Evolutionary conservation across 2,797 vertebrate species (phyloP).

Genomic region (Gadopsis bispinosus): DNA sequence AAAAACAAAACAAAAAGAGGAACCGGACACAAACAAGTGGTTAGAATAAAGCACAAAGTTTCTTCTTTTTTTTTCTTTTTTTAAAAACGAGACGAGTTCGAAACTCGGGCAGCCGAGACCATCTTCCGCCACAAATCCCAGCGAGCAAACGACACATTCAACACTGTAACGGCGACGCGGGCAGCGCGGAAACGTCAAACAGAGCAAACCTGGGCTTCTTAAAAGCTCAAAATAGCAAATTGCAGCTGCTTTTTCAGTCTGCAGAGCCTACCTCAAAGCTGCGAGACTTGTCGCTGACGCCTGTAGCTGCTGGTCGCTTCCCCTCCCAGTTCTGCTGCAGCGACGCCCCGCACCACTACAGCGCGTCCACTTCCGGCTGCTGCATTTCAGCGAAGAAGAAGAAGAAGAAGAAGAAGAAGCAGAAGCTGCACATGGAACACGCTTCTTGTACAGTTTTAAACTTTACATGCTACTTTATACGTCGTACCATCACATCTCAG

Average conservation of each 20-base stretch:
- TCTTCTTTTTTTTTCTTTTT: neutral
- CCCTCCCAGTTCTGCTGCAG: constrained; percentile 53
- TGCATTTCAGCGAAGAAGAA: constrained; percentile 3
- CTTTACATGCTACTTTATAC: no score
- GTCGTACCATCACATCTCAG: no score
- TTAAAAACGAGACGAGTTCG: constrained; percentile 6
- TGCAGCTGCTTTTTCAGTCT: neutral
- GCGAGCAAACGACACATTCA: neutral
- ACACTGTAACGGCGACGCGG: neutral
- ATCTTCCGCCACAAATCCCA: constrained; percentile 50
- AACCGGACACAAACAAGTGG: neutral
- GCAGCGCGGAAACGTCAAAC: neutral
- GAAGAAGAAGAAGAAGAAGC: neutral
- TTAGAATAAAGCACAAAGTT: neutral
- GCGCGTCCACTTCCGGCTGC: constrained; percentile 69
- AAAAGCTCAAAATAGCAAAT: fast-evolving
- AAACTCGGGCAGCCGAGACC: constrained; percentile 52
- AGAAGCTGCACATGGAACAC: neutral
- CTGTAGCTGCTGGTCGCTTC: constrained; percentile 37
- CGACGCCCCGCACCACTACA: constrained; percentile 5
- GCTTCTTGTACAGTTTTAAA: no score
- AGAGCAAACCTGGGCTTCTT: fast-evolving
- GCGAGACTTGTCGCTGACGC: constrained; percentile 42
- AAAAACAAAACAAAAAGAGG: neutral
- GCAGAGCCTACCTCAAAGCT: constrained; percentile 22